phyloP scores from a whole-genome alignment of 2,888 invertebrate species.

The Neoscelio sp. region DNA sequence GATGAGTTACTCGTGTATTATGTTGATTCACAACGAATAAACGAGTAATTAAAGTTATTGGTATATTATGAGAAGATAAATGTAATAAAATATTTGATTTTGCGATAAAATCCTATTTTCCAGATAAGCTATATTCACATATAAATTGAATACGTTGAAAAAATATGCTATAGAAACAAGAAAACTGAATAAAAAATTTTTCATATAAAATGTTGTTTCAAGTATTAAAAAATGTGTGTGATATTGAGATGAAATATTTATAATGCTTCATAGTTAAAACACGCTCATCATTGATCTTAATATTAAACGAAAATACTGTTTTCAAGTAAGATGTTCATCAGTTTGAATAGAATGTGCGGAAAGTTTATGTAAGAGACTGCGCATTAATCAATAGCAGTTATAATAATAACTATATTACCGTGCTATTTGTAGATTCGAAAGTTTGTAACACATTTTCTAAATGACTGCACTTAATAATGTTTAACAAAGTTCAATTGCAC shows the following conservation, averaged over 20 bases:
- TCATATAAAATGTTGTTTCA: too few species aligned
- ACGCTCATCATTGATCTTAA: too few species aligned
- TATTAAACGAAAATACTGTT: too few species aligned
- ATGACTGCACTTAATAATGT: constrained; percentile 44
- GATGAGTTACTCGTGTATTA: background rate
- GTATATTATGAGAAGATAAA: constrained; percentile 1
- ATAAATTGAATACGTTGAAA: too few species aligned
- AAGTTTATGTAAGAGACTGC: too few species aligned
- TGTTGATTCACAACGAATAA: background rate
- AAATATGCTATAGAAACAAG: background rate
- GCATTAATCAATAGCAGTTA: constrained; percentile 29
- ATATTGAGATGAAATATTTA: too few species aligned
- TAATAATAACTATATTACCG: constrained; percentile 26
- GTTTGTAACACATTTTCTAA: constrained; percentile 49
- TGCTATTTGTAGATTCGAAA: constrained; percentile 22
- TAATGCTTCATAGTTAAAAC: too few species aligned
- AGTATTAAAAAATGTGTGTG: too few species aligned
- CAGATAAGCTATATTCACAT: too few species aligned
- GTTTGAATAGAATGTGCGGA: background rate
- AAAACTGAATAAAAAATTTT: too few species aligned
- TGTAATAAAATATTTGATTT: constrained; percentile 5
- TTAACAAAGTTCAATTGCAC: constrained; percentile 41
- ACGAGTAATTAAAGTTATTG: constrained; percentile 2
- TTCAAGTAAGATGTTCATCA: too few species aligned
- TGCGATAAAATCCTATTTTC: background rate